phyloP scores from a whole-genome alignment of 2,113 vertebrate genomes.

The Caloenas nicobarica region DNA sequence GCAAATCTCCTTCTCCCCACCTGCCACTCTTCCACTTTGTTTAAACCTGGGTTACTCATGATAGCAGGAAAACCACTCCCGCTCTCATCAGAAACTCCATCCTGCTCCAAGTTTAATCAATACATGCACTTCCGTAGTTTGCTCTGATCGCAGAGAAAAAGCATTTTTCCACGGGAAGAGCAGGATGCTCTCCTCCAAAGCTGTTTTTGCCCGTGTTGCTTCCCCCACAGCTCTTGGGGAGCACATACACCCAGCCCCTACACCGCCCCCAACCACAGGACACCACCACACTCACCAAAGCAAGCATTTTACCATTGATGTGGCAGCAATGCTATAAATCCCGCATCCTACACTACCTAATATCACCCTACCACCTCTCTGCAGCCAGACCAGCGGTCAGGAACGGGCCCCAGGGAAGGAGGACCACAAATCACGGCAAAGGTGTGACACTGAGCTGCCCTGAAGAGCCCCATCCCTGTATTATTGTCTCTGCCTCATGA shows the following conservation, averaged over 20 bases:
- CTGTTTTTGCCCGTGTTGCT: background rate
- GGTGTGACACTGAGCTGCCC: background rate
- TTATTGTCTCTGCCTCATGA: background rate
- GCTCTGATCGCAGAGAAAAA: background rate
- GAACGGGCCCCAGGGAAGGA: background rate
- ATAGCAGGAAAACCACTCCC: background rate
- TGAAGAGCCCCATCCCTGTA: background rate
- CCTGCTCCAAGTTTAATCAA: background rate
- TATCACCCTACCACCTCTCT: background rate
- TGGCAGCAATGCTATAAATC: too few relatives aligned
- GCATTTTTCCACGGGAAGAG: background rate
- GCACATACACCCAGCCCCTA: too few relatives aligned
- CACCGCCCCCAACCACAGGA: too few relatives aligned
- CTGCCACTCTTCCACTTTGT: background rate
- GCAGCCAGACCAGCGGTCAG: background rate
- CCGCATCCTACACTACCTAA: background rate
- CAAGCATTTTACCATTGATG: too few relatives aligned
- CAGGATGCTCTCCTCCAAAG: background rate
- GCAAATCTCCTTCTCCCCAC: background rate
- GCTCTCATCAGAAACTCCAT: background rate
- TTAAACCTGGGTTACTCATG: background rate
- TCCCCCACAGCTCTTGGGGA: background rate
- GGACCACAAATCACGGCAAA: background rate
- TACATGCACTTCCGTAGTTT: background rate
- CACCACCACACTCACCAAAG: too few relatives aligned